Conservation (phyloP, 2,888 invertebrate genomes). For the Cantharis rufa region DNA sequence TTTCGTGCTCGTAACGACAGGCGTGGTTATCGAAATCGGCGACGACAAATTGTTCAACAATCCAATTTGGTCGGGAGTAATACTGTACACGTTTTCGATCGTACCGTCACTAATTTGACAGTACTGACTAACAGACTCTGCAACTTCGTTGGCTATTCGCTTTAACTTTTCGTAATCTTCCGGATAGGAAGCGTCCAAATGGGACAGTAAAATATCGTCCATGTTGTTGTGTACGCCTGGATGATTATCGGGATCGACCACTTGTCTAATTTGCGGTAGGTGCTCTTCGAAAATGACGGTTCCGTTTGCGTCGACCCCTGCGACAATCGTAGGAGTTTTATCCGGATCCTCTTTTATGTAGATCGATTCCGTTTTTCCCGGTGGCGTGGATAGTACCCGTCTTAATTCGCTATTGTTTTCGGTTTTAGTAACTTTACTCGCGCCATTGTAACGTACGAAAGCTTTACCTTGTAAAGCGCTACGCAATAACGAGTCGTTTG, state of each 20-base stretch:
- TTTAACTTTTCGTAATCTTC: constrained; percentile 86
- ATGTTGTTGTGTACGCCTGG: constrained; percentile 64
- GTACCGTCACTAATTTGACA: constrained; percentile 60
- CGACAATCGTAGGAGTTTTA: constrained; percentile 52
- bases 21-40: constrained; percentile 58
- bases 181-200: constrained; percentile 70
- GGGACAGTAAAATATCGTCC: constrained; percentile 71
- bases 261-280: constrained; percentile 54
- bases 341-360: constrained; percentile 50
- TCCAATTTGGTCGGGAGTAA: constrained; percentile 50
- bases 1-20: constrained; percentile 67
- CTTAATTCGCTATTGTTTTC: constrained; percentile 60
- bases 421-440: constrained; percentile 42
- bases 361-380: constrained; percentile 54
- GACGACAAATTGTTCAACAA: constrained; percentile 51
- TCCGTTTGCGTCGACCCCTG: constrained; percentile 52
- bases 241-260: constrained; percentile 48
- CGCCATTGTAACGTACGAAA: constrained; percentile 54
- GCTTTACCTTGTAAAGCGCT: constrained; percentile 84
- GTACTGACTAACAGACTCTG: constrained; percentile 75
- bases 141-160: constrained; percentile 81
- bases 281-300: constrained; percentile 48
- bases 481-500: constrained; percentile 75
- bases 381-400: constrained; percentile 58
- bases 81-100: constrained; percentile 62